Evolutionary conservation across 1,140 invertebrate genomes (phyloP).

Genomic region (Papilio polyxenes): DNA sequence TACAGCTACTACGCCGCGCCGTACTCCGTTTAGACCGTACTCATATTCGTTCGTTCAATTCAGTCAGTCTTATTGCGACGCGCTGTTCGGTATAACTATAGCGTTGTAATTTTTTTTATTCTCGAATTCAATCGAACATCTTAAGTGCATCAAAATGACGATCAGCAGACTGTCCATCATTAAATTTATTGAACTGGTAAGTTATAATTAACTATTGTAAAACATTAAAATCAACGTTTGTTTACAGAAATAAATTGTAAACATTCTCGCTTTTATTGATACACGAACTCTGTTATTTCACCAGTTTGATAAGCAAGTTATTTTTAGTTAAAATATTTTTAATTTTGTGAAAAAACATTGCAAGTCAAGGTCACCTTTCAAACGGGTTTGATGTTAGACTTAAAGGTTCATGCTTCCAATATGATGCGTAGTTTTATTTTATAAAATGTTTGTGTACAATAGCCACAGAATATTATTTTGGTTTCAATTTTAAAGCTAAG

Average conservation of each 20-base stretch:
- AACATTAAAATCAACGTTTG: neutral
- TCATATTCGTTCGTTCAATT: constrained; percentile 13
- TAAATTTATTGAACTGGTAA: constrained; percentile 81
- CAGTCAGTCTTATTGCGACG: neutral
- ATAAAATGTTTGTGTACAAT: too few species aligned
- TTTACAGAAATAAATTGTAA: constrained; percentile 5
- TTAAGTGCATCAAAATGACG: constrained; percentile 66
- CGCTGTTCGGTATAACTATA: neutral
- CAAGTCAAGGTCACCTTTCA: neutral
- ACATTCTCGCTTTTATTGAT: neutral
- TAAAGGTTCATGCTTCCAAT: too few species aligned
- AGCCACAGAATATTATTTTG: too few species aligned
- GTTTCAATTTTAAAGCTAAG: too few species aligned
- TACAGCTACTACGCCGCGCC: neutral
- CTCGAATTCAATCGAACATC: neutral
- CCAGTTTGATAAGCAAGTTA: neutral
- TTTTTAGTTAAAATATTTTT: neutral
- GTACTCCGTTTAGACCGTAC: neutral
- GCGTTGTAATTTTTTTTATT: constrained; percentile 6
- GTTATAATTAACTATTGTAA: constrained; percentile 39
- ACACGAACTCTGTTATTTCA: neutral
- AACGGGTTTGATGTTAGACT: too few species aligned
- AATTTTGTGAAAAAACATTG: neutral
- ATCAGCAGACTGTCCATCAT: constrained; percentile 80
- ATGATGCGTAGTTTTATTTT: too few species aligned